Evolutionary conservation across 2,888 invertebrate genomes (phyloP).

Genomic region (Hipparchia semele): DNA sequence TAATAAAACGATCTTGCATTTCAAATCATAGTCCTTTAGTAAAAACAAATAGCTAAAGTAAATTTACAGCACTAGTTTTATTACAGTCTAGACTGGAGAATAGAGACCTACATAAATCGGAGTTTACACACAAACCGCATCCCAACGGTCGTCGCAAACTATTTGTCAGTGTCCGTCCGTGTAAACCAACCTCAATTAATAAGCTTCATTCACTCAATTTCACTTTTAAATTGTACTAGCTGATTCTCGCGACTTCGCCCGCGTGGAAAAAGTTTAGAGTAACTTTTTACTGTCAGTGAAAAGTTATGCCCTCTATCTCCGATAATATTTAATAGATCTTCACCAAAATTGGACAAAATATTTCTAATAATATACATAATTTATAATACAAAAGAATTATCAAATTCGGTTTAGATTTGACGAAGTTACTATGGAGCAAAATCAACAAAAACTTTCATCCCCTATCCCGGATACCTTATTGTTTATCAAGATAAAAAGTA

Average conservation of each 20-base stretch:
- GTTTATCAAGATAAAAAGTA: too few relatives aligned
- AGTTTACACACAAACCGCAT: constrained; percentile 18
- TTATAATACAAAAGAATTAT: constrained; percentile 47
- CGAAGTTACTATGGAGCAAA: too few relatives aligned
- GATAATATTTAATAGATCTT: too few relatives aligned
- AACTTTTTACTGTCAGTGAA: too few relatives aligned
- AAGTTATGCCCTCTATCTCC: neutral
- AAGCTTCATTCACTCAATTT: constrained; percentile 9
- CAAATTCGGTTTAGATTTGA: constrained; percentile 46
- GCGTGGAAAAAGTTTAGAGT: too few relatives aligned
- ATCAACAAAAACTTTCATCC: too few relatives aligned
- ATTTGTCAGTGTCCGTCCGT: constrained; percentile 19
- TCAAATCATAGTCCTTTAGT: too few relatives aligned
- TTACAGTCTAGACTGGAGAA: constrained; percentile 4
- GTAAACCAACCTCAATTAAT: constrained; percentile 19
- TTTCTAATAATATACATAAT: too few relatives aligned
- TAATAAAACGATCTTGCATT: too few relatives aligned
- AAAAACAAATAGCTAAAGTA: neutral
- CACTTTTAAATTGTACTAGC: neutral
- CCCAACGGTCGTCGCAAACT: constrained; percentile 15
- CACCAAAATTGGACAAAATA: too few relatives aligned
- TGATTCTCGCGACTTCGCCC: too few relatives aligned
- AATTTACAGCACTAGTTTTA: constrained; percentile 7
- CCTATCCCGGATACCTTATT: too few relatives aligned
- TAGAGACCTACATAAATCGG: neutral